Evolutionary conservation across 2,113 vertebrate species (phyloP).

Genomic region (Sorex fumeus): DNA sequence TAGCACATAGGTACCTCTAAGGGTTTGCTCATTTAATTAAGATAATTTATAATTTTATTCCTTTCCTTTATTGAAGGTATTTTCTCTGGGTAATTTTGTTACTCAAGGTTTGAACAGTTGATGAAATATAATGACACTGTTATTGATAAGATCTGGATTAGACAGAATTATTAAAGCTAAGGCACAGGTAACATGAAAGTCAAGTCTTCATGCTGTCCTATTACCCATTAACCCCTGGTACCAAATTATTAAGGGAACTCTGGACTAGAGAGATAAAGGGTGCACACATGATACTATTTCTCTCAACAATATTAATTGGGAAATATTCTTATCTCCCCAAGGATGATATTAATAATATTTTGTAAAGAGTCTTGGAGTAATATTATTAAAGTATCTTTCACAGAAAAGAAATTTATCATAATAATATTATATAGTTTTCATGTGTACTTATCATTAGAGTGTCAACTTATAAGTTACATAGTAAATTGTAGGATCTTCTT

Average conservation of each 20-base stretch:
- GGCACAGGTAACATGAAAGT: background rate
- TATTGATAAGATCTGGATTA: background rate
- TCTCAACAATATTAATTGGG: background rate
- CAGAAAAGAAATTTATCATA: conserved; percentile 13
- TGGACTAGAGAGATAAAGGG: background rate
- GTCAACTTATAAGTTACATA: background rate
- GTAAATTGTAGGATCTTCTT: background rate
- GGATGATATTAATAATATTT: background rate
- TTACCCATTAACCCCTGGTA: background rate
- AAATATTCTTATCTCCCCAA: background rate
- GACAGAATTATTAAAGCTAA: background rate
- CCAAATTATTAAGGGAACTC: background rate
- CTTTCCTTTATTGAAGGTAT: background rate
- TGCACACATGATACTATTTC: background rate
- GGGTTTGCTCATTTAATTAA: background rate
- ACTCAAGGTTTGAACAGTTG: background rate
- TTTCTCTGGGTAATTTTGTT: background rate
- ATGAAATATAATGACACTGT: background rate
- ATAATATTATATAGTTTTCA: background rate
- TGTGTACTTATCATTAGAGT: background rate
- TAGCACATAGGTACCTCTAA: background rate
- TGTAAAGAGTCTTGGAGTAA: background rate
- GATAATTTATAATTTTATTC: conserved; percentile 13
- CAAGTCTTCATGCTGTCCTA: background rate
- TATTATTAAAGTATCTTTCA: background rate